Evolutionary conservation across 1,140 invertebrate genomes (phyloP), one percentile per base, ranked within the genome.

Genomic region (Lordiphosa clarofinis): DNA sequence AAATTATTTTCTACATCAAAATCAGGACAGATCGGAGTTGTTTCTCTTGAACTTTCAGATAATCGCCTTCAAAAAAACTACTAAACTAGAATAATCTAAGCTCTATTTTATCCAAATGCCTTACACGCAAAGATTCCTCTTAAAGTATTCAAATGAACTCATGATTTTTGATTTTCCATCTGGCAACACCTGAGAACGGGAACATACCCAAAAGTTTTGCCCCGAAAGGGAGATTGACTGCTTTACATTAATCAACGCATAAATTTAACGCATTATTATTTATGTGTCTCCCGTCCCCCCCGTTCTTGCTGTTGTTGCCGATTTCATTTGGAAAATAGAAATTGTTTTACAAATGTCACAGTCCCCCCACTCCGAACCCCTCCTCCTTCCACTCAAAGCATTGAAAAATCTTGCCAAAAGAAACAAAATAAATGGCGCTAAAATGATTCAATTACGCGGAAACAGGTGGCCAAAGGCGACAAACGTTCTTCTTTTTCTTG

Each of bases 241-340:
- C 79, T 65, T 59, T 52, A 50, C 78, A 82, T 82, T 82, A 82
- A 82, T 82, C 76, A 82, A 37, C 73, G 69, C 78, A 84, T 84
- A 84, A 82, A 84, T 82, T 84, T 84, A 84, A 82, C 76, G 76
- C 78, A 82, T 84, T 82, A 84, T 84, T 82, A 82, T 82, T 84
- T 82, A 84, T 82, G 78, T 73, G 56, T 46, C 58, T 46, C 58
- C 56, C 47, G 10, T 46, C 49, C 13, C 43, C 46, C 52, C 19
- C n/a, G 13, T 53, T 15, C 1, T 24, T 12, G 13, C 12, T 48
- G 50, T 47, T 56, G 33, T 63, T 42, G 37, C 42, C 58, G 69
- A 66, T 82, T 82, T 82, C 76, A 82, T 81, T 81, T 76, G 56
- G 59, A 56, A 79, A 81, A 82, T 73, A 81, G 72, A 81, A 81